These are phyloP conservation scores for Pristionchus arcanus DNA, from an alignment of 2,888 invertebrate genomes.

Conservation along the genomic window DNA sequence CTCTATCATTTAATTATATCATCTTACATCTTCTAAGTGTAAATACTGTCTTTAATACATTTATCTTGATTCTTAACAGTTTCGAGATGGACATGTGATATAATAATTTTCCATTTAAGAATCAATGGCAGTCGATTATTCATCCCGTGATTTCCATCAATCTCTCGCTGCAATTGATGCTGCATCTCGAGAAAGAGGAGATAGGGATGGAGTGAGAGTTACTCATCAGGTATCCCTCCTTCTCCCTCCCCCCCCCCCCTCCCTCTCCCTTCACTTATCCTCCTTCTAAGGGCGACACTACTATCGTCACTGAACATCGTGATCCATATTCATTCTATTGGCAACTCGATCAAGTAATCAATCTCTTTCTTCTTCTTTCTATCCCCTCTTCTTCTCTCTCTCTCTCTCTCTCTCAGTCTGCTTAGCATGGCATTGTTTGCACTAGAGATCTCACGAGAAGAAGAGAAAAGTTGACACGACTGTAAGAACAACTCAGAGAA, in stretches of 20 bases:
- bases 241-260: too few relatives aligned
- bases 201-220: slow-evolving; percentile 57
- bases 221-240: not conserved
- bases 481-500: slow-evolving; percentile 25
- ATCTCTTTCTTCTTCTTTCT: not conserved
- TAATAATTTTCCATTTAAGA: not conserved
- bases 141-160: slow-evolving; percentile 75
- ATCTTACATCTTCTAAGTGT: too few relatives aligned
- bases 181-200: slow-evolving; percentile 65
- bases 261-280: not conserved
- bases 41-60: too few relatives aligned
- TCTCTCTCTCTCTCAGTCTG: slow-evolving; percentile 18
- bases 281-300: slow-evolving; percentile 73
- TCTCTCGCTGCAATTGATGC: slow-evolving; percentile 77
- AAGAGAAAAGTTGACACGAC: not conserved
- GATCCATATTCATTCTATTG: slow-evolving; percentile 80
- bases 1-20: not conserved
- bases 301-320: slow-evolving; percentile 79
- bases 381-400: not conserved
- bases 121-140: slow-evolving; percentile 72
- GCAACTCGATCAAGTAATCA: slow-evolving; percentile 77
- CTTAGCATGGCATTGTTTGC: slow-evolving; percentile 37
- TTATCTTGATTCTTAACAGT: too few relatives aligned
- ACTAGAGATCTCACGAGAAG: slow-evolving; percentile 14
- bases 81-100: too few relatives aligned